A percentile compares a stretch with the other conserved stretches of the same genome.
Evolutionary conservation across 2,113 vertebrate genomes (phyloP).

Genomic region (Axis porcinus): DNA sequence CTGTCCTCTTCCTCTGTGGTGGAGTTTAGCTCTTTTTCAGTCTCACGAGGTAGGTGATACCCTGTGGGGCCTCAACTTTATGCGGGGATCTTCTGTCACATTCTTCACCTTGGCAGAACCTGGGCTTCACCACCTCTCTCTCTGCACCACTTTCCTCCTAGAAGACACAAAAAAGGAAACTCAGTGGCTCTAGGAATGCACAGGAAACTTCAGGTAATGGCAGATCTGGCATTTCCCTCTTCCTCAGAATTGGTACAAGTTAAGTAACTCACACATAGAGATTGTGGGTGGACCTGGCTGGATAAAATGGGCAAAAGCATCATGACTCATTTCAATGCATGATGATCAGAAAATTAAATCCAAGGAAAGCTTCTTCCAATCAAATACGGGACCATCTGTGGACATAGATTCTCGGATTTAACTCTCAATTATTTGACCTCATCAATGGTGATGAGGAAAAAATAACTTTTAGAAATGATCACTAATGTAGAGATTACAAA

Average conservation of each 20-base stretch:
- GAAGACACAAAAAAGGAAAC: neutral
- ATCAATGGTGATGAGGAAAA: neutral
- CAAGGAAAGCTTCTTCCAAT: neutral
- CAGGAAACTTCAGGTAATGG: neutral
- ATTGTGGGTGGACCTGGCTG: neutral
- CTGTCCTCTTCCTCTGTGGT: neutral
- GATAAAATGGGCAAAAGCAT: neutral
- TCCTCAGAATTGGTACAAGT: neutral
- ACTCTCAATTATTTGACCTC: neutral
- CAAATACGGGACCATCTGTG: neutral
- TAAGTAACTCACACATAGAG: neutral
- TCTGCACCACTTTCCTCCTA: neutral
- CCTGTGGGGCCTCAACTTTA: neutral
- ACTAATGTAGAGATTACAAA: neutral
- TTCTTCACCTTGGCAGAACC: neutral
- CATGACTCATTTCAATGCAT: neutral
- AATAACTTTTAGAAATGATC: neutral
- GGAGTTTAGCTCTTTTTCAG: neutral
- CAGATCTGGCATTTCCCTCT: neutral
- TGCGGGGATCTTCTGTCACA: neutral
- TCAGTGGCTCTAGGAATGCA: neutral
- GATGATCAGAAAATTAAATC: neutral
- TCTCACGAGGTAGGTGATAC: neutral
- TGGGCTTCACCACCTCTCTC: neutral
- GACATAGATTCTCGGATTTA: neutral